phyloP scores from a whole-genome alignment of 1,140 invertebrate species.

The Drosophila littoralis region DNA sequence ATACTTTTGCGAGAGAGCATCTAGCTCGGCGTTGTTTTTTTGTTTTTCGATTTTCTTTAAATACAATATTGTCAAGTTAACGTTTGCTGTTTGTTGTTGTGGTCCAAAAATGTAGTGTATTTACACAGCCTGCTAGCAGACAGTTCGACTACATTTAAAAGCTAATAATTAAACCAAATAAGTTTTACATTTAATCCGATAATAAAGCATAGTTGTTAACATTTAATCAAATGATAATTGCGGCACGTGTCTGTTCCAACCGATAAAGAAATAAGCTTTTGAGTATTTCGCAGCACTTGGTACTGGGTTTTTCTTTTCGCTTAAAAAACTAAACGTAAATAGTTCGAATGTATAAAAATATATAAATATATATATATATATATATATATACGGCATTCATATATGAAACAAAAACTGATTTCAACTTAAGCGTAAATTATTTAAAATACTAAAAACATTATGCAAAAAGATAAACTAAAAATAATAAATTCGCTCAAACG shows the following conservation, averaged over 20 bases:
- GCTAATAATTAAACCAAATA: constrained; percentile 9
- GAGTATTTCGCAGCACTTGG: constrained; percentile 79
- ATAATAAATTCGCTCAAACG: constrained; percentile 81
- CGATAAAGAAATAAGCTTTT: constrained; percentile 32
- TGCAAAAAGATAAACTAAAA: constrained; percentile 45
- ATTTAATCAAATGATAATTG: constrained; percentile 24
- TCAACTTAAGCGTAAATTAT: constrained; percentile 52
- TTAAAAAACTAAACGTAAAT: constrained; percentile 42
- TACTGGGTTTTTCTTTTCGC: constrained; percentile 56
- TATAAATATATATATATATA: constrained; percentile 32
- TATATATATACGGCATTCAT: constrained; percentile 10
- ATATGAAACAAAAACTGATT: constrained; percentile 29
- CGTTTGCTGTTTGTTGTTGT: constrained; percentile 51
- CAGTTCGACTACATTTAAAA: constrained; percentile 1
- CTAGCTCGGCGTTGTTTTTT: constrained; percentile 34
- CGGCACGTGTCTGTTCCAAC: constrained; percentile 9
- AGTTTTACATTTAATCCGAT: constrained; percentile 17
- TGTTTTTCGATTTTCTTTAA: constrained; percentile 10
- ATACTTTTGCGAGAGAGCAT: constrained; percentile 67
- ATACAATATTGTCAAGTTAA: constrained; percentile 51
- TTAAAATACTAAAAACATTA: constrained; percentile 62
- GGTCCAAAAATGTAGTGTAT: constrained; percentile 50
- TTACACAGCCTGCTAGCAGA: neutral
- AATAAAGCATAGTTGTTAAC: constrained; percentile 28
- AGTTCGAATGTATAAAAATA: constrained; percentile 45